Evolutionary conservation across 2,797 vertebrate genomes (phyloP).

Genomic region (Intellagama lesueurii): DNA sequence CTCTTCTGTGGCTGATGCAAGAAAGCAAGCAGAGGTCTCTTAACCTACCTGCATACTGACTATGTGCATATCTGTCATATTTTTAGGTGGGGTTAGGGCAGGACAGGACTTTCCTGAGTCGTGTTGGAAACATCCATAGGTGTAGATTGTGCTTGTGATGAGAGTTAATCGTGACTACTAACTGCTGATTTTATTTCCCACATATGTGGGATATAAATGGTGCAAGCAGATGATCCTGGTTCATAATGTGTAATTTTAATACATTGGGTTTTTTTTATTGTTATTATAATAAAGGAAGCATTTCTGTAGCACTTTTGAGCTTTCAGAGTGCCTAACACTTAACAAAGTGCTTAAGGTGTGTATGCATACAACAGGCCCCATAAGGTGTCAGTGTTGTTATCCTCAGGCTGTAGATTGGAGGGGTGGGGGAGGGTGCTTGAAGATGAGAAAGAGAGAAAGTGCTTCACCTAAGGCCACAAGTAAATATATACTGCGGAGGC

Average conservation of each 20-base stretch:
- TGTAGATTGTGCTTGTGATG: background rate
- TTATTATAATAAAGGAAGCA: background rate
- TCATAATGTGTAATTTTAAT: slow-evolving; percentile 55
- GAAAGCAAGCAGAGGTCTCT: background rate
- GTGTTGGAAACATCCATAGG: background rate
- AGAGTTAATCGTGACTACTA: background rate
- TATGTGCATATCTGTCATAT: background rate
- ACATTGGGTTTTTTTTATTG: slow-evolving; percentile 37
- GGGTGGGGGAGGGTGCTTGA: too few relatives aligned
- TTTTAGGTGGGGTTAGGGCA: too few relatives aligned
- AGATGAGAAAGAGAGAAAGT: background rate
- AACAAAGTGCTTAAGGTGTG: background rate
- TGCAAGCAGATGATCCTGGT: slow-evolving; percentile 57
- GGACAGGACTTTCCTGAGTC: too few relatives aligned
- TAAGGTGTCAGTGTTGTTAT: background rate
- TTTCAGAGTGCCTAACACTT: background rate
- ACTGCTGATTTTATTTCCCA: background rate
- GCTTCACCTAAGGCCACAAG: background rate
- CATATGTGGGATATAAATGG: slow-evolving; percentile 53
- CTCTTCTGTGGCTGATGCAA: background rate
- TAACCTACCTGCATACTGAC: background rate
- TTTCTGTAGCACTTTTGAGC: background rate
- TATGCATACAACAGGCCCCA: background rate
- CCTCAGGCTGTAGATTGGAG: background rate
- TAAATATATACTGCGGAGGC: background rate